Evolutionary conservation across 2,888 invertebrate species (phyloP).

Genomic region (Drosophila neonasuta): DNA sequence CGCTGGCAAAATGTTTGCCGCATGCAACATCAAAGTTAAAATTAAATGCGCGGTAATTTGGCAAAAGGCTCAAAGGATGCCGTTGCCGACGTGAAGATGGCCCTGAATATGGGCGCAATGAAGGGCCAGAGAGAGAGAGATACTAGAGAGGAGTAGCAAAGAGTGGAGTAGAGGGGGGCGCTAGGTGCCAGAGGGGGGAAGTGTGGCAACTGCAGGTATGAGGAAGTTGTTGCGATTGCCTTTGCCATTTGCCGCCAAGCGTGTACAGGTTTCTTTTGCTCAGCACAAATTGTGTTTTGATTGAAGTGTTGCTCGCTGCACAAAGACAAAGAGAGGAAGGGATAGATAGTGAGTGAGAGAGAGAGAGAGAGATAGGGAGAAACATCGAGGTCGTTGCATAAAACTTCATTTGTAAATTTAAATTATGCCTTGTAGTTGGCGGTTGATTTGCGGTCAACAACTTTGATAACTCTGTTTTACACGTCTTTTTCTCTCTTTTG

Average conservation of each 20-base stretch:
- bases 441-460: slow-evolving; percentile 53
- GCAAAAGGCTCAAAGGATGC: slow-evolving; percentile 80
- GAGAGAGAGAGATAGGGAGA: slow-evolving; percentile 10
- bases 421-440: slow-evolving; percentile 58
- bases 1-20: slow-evolving; percentile 73
- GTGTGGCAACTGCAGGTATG: slow-evolving; percentile 15
- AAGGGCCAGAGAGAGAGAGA: slow-evolving; percentile 5
- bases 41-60: slow-evolving; percentile 81
- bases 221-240: slow-evolving; percentile 52
- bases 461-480: slow-evolving; percentile 64
- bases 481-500: slow-evolving; percentile 15
- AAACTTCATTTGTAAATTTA: slow-evolving; percentile 62
- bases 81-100: slow-evolving; percentile 67
- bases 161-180: background rate
- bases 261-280: slow-evolving; percentile 58
- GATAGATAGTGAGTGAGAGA: background rate
- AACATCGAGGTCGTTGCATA: slow-evolving; percentile 28
- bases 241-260: slow-evolving; percentile 66
- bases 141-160: background rate
- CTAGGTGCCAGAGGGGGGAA: background rate
- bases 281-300: slow-evolving; percentile 73
- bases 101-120: slow-evolving; percentile 40
- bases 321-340: background rate
- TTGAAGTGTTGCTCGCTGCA: slow-evolving; percentile 59
- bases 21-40: slow-evolving; percentile 81